A percentile compares a stretch with the other conserved stretches of the same genome.
Conservation (phyloP, 2,888 invertebrate species). For the Ophion ventricosus region DNA sequence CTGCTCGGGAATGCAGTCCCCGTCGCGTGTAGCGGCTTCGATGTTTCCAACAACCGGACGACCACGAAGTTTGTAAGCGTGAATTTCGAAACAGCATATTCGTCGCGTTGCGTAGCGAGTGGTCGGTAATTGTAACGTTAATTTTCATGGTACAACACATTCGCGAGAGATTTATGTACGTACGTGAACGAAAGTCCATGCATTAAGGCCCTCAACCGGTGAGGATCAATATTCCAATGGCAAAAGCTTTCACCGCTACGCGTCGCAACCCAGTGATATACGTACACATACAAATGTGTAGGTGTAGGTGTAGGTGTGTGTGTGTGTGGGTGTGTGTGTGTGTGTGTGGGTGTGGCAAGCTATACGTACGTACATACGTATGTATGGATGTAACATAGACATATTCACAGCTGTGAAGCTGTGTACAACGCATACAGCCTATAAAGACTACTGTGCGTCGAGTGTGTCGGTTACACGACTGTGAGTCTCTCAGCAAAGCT, state of each 20-base stretch:
- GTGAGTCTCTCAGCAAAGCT: constrained; percentile 26
- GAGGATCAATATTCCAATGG: constrained; percentile 48
- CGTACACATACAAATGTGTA: background rate
- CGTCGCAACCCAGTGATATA: constrained; percentile 29
- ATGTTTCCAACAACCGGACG: too few species aligned
- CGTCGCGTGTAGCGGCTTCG: too few species aligned
- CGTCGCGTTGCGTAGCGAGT: constrained; percentile 10
- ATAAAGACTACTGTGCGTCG: constrained; percentile 26
- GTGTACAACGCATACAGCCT: background rate
- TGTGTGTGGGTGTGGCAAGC: too few species aligned
- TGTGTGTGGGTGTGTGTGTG: background rate
- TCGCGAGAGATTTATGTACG: background rate
- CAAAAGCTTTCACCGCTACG: constrained; percentile 29
- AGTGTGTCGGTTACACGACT: constrained; percentile 38
- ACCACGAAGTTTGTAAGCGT: background rate
- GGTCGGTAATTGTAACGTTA: constrained; percentile 55
- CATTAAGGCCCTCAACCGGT: constrained; percentile 21
- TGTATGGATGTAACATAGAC: background rate
- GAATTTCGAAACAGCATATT: constrained; percentile 15
- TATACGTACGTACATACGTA: background rate
- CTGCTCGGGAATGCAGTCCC: too few species aligned
- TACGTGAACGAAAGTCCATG: constrained; percentile 22
- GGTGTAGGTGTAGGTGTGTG: too few species aligned
- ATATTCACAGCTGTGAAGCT: background rate
- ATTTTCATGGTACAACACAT: constrained; percentile 39